Base-by-base conservation (phyloP, 2,888 invertebrate genomes). In the Euplagia quadripunctaria region DNA sequence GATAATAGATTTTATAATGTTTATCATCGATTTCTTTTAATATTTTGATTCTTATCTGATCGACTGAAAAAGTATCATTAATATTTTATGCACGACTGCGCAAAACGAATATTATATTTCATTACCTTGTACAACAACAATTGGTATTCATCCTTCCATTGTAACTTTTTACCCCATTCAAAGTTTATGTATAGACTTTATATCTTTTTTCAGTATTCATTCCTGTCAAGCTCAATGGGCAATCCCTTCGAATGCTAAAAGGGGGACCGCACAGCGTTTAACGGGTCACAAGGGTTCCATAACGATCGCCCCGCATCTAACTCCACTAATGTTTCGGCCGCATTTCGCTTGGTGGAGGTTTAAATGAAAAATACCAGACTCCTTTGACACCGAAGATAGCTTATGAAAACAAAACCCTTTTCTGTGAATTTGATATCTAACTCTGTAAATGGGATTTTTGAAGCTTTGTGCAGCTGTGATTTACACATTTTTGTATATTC, bases 351-450 rank as follows among this genome's bases (percentile, higher is more conserved):
- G 69, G 65, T 72, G 64, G 69, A 72, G 77, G 74, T 75, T 80
- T 78, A 81, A 81, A 85, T 85, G 81, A 85, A 84, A 85, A 85
- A 85, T 85, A 78, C 81, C 78, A 64, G 46, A 64, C 64, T 73
- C 70, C 82, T 85, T 86, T 77, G 79, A 85, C 77, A 84, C 77
- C 78, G 75, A 74, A 78, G 76, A 75, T 74, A 73, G 82, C 78
- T 84, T 80, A 82, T 82, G 82, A 82, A 80, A 85, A 84, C 82
- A 82, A 83, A 84, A 85, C 76, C 77, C 75, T 69, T 79, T 78
- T 78, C 73, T 72, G 75, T 12, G 79, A 77, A 79, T 75, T 80
- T 80, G 85, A 82, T 82, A 84, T 77, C 82, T 73, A 76, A 82
- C 75, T 68, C 75, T 68, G 79, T 70, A 77, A 84, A 82, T 76